phyloP scores from a whole-genome alignment of 2,113 vertebrate genomes.

The Prunella fulvescens region DNA sequence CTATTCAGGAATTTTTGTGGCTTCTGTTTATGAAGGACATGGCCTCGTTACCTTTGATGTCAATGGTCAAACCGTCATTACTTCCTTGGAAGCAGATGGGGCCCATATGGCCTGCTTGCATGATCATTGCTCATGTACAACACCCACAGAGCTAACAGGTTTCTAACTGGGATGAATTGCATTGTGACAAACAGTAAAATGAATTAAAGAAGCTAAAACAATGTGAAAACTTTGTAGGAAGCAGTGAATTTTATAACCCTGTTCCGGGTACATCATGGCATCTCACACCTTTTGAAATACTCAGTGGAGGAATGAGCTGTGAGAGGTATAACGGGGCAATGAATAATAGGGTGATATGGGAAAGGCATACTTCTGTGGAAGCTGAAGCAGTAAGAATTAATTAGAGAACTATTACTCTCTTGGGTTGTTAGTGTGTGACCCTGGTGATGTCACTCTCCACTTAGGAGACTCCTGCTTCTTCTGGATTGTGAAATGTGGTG shows the following conservation, averaged over 20 bases:
- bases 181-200: neutral
- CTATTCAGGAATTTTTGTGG: neutral
- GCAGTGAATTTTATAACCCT: neutral
- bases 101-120: constrained; percentile 39
- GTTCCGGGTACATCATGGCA: neutral
- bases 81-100: constrained; percentile 33
- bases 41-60: constrained; percentile 15
- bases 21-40: neutral
- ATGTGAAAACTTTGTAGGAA: neutral
- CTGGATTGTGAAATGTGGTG: neutral
- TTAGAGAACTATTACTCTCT: neutral
- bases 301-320: neutral
- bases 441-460: neutral
- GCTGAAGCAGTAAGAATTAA: neutral
- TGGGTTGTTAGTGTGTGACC: neutral
- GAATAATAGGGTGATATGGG: neutral
- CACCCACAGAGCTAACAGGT: constrained; percentile 40
- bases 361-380: neutral
- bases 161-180: constrained; percentile 19
- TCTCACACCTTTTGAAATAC: neutral
- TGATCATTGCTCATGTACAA: constrained; percentile 31
- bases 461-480: neutral
- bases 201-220: neutral
- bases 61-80: constrained; percentile 29
- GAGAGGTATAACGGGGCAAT: neutral